A percentile compares a stretch with the other conserved stretches of the same genome.
phyloP scores from a whole-genome alignment of 2,888 invertebrate genomes.

The Xanthostigma xanthostigma region DNA sequence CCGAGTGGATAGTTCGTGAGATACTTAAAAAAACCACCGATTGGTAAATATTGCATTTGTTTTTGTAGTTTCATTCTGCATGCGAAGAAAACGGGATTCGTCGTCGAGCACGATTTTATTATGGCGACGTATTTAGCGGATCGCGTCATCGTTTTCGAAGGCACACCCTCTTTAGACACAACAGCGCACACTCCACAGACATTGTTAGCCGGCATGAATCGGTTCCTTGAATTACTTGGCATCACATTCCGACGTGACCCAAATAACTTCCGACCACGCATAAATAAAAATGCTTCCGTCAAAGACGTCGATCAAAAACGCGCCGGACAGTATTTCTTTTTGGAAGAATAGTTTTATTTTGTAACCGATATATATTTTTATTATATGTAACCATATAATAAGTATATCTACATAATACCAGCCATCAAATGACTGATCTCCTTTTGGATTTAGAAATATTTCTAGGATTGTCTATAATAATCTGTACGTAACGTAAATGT shows the following conservation, averaged over 20 bases:
- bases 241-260: constrained; percentile 98
- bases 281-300: constrained; percentile 92
- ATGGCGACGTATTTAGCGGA: constrained; percentile 99
- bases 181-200: constrained; percentile 85
- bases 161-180: constrained; percentile 77
- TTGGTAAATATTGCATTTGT: background rate
- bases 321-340: constrained; percentile 96
- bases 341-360: constrained; percentile 63
- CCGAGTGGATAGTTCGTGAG: no score
- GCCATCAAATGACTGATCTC: no score
- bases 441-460: no score
- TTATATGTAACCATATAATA: no score
- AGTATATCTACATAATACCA: no score
- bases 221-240: constrained; percentile 84
- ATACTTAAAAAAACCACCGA: no score
- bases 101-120: constrained; percentile 99
- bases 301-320: constrained; percentile 97
- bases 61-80: constrained; percentile 76
- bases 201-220: constrained; percentile 94
- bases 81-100: constrained; percentile 98
- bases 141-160: constrained; percentile 96
- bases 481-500: no score
- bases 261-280: constrained; percentile 95
- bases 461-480: no score
- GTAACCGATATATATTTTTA: background rate